Conservation (phyloP, 2,888 invertebrate species). For the Caenorhabditis sulstoni region DNA sequence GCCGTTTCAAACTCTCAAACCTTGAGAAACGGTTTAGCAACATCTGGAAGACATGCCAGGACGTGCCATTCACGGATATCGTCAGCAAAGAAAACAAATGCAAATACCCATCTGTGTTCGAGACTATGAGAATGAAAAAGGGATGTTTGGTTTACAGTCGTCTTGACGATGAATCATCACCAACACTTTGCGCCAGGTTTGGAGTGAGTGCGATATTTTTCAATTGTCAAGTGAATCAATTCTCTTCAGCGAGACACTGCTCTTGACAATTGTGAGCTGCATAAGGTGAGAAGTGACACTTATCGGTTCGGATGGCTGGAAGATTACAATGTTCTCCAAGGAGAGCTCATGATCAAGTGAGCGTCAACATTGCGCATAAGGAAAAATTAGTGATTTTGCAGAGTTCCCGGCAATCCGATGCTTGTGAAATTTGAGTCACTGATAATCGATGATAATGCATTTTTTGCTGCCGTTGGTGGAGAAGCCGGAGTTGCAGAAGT, state of each 20-base stretch:
- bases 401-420: constrained; percentile 23
- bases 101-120: constrained; percentile 33
- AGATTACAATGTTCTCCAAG: constrained; percentile 70
- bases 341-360: constrained; percentile 64
- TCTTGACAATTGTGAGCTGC: constrained; percentile 69
- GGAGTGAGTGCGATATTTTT: constrained; percentile 29
- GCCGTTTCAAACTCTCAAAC: constrained; percentile 52
- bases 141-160: constrained; percentile 47
- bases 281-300: constrained; percentile 39
- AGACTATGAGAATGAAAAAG: constrained; percentile 30
- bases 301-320: constrained; percentile 76
- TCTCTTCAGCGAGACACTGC: constrained; percentile 50
- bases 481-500: constrained; percentile 15
- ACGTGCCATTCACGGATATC: constrained; percentile 31
- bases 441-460: constrained; percentile 36
- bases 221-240: neutral
- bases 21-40: constrained; percentile 49
- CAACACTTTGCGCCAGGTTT: constrained; percentile 41
- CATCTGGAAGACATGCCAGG: constrained; percentile 62
- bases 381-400: constrained; percentile 12
- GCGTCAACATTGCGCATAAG: neutral
- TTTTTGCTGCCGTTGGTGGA: constrained; percentile 25
- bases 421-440: constrained; percentile 2
- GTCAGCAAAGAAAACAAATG: constrained; percentile 18
- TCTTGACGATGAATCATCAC: constrained; percentile 26